Conservation (phyloP, 2,888 invertebrate species). For the Pasiphila rectangulata region DNA sequence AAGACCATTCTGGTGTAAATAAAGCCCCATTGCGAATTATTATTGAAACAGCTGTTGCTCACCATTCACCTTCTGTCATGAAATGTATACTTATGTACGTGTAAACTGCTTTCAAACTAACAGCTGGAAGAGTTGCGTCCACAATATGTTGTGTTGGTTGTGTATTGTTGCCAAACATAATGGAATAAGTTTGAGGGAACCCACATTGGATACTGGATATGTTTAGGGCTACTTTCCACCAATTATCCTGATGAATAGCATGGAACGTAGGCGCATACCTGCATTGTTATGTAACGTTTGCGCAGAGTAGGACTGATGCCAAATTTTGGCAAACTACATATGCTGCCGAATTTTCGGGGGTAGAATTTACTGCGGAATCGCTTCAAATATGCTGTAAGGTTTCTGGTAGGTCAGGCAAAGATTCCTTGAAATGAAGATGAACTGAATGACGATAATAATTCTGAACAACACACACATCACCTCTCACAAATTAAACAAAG, state of each 20-base stretch:
- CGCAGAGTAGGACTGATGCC: conserved; percentile 67
- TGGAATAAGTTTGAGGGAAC: conserved; percentile 7
- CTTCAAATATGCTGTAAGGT: conserved; percentile 20
- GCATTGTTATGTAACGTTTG: conserved; percentile 71
- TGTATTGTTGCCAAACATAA: conserved; percentile 1
- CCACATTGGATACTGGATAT: background rate
- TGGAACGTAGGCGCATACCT: conserved; percentile 52
- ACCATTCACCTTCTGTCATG: conserved; percentile 38
- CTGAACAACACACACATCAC: too few species aligned
- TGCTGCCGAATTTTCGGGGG: conserved; percentile 36
- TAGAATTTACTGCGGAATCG: conserved; percentile 33
- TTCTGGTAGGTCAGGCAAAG: background rate
- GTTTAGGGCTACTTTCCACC: conserved; percentile 2
- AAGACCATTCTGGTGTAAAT: conserved; percentile 16
- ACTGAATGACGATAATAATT: too few species aligned
- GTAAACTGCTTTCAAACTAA: conserved; percentile 9
- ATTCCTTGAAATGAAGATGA: background rate
- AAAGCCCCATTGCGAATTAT: conserved; percentile 17
- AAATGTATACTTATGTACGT: conserved; percentile 29
- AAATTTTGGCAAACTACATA: conserved; percentile 57
- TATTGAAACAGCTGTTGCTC: conserved; percentile 33
- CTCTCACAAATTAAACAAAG: too few species aligned
- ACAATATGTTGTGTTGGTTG: conserved; percentile 3
- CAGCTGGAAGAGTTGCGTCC: conserved; percentile 11
- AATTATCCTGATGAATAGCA: background rate